phyloP scores from a whole-genome alignment of 2,113 vertebrate species.

The Saimiri boliviensis region DNA sequence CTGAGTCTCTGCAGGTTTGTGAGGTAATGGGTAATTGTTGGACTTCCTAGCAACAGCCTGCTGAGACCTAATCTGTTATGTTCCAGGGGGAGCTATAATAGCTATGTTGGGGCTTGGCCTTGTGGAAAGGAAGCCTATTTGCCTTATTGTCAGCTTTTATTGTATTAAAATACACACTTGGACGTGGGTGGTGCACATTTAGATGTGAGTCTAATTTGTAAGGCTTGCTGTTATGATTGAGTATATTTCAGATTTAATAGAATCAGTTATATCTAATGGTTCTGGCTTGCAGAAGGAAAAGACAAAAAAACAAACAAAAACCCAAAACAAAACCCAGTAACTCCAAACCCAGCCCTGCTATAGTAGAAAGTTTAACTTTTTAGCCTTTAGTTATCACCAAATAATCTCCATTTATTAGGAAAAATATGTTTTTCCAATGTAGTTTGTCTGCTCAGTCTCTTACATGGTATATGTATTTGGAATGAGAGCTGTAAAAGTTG shows the following conservation, averaged over 20 bases:
- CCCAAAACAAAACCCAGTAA: neutral
- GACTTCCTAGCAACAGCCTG: slow-evolving; percentile 52
- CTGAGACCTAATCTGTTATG: slow-evolving; percentile 1
- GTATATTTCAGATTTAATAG: slow-evolving; percentile 30
- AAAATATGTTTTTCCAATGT: neutral
- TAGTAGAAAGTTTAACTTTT: slow-evolving; percentile 6
- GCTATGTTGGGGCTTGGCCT: neutral
- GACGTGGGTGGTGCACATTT: neutral
- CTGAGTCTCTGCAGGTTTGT: slow-evolving; percentile 46
- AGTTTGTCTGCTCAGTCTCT: neutral
- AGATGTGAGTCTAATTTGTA: neutral
- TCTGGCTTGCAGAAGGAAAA: neutral
- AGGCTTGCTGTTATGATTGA: neutral
- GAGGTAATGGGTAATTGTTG: slow-evolving; percentile 66
- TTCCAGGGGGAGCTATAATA: slow-evolving; percentile 29
- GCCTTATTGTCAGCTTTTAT: slow-evolving; percentile 4
- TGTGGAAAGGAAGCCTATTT: slow-evolving; percentile 1
- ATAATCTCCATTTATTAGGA: slow-evolving; percentile 2
- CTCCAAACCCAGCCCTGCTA: neutral
- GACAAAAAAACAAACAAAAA: neutral
- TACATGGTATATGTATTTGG: neutral
- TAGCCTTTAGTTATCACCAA: neutral
- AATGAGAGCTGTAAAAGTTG: neutral
- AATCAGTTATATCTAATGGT: neutral
- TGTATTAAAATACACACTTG: neutral